Evolutionary conservation across 2,888 invertebrate genomes (phyloP), one percentile per base, ranked within the genome.

Genomic region (Erynnis tages): DNA sequence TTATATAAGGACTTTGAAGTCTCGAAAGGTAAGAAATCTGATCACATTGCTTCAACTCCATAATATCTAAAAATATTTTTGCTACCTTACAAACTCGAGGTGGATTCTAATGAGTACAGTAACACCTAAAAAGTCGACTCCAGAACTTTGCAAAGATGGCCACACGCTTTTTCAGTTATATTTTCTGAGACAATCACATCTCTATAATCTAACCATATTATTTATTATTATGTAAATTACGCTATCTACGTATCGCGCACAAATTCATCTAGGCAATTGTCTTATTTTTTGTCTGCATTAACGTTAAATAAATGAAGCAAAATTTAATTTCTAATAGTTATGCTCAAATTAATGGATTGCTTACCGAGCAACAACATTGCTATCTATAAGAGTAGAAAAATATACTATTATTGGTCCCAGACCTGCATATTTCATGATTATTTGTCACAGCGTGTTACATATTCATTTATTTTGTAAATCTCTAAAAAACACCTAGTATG

Each of bases 191-290:
- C 8, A n/a, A n/a, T 8, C 23, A 34, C 17, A 17, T 32, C n/a
- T n/a, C n/a, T n/a, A n/a, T n/a, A n/a, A n/a, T n/a, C n/a, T n/a
- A 6, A 17, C 47, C 27, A 34, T 34, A 11, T 40, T 32, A 16
- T 8, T 6, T 46, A 69, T 62, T 21, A 21, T 65, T 68, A 66
- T 66, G 73, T 73, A 72, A 77, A 78, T 79, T 78, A 80, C 62
- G 65, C 81, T 82, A 83, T 50, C 79, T 81, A 81, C 63, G 56
- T 50, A 53, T 63, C 67, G 67, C 72, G 66, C 68, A 66, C 66
- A 59, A 66, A 66, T 64, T 61, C 59, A 55, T 56, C 58, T 60
- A 60, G 61, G 56, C 32, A 32, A 32, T 38, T 46, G 38, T 32
- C 8, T 34, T 21, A 21, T 6, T 35, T 8, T n/a, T n/a, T 17